Evolutionary conservation across 1,140 invertebrate genomes (phyloP).

Genomic region (Drosophila guanche): DNA sequence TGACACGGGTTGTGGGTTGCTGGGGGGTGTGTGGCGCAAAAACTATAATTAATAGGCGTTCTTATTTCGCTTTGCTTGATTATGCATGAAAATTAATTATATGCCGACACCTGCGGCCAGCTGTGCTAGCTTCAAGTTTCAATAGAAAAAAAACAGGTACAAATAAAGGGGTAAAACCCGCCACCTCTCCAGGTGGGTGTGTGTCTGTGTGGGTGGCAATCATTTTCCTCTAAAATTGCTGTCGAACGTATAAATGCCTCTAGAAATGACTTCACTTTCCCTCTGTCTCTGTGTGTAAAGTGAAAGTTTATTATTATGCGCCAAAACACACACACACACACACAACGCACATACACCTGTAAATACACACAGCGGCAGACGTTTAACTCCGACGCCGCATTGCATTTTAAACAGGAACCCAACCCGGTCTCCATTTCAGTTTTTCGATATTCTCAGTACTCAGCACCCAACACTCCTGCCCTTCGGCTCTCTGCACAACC

Average conservation of each 20-base stretch:
- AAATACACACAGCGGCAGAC: background rate
- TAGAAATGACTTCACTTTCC: constrained; percentile 5
- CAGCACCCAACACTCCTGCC: background rate
- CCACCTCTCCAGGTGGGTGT: background rate
- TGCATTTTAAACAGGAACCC: constrained; percentile 41
- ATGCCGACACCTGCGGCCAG: constrained; percentile 54
- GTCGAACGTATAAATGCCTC: constrained; percentile 33
- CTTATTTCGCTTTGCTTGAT: constrained; percentile 70
- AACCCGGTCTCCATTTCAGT: background rate
- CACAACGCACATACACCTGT: constrained; percentile 3
- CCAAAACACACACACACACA: constrained; percentile 30
- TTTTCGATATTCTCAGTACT: no score
- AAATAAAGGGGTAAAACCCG: constrained; percentile 49
- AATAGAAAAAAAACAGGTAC: background rate
- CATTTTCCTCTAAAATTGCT: constrained; percentile 49
- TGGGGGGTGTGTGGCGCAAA: constrained; percentile 23
- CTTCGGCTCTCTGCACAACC: constrained; percentile 19
- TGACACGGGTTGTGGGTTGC: background rate
- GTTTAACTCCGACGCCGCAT: background rate
- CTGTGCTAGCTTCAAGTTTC: constrained; percentile 1
- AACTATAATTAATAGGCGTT: constrained; percentile 79
- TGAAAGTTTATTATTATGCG: constrained; percentile 78
- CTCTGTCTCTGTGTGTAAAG: constrained; percentile 25
- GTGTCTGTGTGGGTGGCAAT: constrained; percentile 8
- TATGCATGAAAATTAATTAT: constrained; percentile 72